Base-by-base conservation (phyloP, 2,888 invertebrate genomes). In the Cordylochernes scorpioides region DNA sequence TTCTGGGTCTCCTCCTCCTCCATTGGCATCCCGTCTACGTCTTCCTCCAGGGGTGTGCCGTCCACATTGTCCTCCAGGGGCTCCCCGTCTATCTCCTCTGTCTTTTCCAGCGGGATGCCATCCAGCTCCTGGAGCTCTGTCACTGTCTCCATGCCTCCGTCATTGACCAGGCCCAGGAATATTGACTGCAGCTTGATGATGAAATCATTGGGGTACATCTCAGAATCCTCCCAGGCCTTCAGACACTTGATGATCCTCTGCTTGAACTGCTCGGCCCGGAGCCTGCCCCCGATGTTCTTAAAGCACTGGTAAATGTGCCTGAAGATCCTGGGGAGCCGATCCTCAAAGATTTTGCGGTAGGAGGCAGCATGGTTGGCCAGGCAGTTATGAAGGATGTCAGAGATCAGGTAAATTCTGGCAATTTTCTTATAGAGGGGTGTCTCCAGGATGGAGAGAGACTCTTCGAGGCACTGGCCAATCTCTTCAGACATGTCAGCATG, bases 401-500 rank as follows among this genome's bases (percentile, higher is more conserved):
- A 86, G 29, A 97, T 66, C 35, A 99, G 65, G 59, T 88, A 99
- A 26, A 99, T 60, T 32, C 94, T 60, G 6, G 86, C 82, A 40
- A 86, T 68, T 60, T 88, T 84, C 53, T 77, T 78, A 33, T 70
- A 68, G 13, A 82, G 64, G 29, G 70, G 61, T 1, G 88, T 88
- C 44, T 64, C 58, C 18, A 53, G 44, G 43, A 71, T 75, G 5
- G 71, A 64, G 25, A 97, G 61, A 1, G 86, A 67, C 55, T 88
- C 88, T 2, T 70, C 63, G 33, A 97, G 67, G 52, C 84, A 86
- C 41, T 77, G 75, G 27, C 78, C 73, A 37, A 99, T 73, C 60
- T 97, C 94, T 48, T 77, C 80, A 3, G 91, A 88, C 16, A 86
- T 82, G 54, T 91, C 91, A 14, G 88, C 84, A 56, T 97, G 91